Percentiles rank a stretch among this genome's conserved stretches.
Conservation (phyloP, 2,797 vertebrate genomes). For the Euthynnus affinis region DNA sequence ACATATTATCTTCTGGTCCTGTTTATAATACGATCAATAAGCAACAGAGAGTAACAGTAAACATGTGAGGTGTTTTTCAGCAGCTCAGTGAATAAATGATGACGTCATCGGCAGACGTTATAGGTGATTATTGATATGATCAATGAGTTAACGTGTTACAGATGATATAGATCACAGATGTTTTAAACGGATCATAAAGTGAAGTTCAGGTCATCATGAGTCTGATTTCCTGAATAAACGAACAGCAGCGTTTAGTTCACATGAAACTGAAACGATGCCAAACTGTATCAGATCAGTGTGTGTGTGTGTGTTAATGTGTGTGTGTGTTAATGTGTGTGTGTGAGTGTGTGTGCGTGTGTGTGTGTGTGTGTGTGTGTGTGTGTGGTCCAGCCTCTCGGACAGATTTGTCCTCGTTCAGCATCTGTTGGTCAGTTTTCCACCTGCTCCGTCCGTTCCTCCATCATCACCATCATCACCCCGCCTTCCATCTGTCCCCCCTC, state of each 20-base stretch:
- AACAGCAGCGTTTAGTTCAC: not conserved
- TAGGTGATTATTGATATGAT: too few relatives aligned
- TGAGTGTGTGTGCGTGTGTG: constrained; percentile 21
- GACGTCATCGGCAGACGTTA: too few relatives aligned
- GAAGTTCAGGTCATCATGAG: too few relatives aligned
- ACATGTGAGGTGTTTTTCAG: too few relatives aligned
- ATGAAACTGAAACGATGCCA: constrained; percentile 4
- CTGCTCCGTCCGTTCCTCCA: constrained; percentile 1
- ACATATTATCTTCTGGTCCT: too few relatives aligned
- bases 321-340: constrained; percentile 14
- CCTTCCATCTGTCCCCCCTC: constrained; percentile 5
- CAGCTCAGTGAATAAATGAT: too few relatives aligned
- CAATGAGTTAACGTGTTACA: too few relatives aligned
- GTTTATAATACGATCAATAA: too few relatives aligned
- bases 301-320: not conserved
- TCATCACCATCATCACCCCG: not conserved
- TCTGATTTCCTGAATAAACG: too few relatives aligned
- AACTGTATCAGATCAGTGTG: constrained; percentile 19
- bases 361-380: constrained; percentile 19
- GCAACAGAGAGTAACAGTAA: too few relatives aligned
- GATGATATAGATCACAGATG: too few relatives aligned
- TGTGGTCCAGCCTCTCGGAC: not conserved
- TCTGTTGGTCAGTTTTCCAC: constrained; percentile 42
- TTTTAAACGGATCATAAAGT: too few relatives aligned
- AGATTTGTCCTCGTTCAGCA: constrained; percentile 46